phyloP scores from a whole-genome alignment of 2,113 vertebrate genomes.

The Mobula birostris region DNA sequence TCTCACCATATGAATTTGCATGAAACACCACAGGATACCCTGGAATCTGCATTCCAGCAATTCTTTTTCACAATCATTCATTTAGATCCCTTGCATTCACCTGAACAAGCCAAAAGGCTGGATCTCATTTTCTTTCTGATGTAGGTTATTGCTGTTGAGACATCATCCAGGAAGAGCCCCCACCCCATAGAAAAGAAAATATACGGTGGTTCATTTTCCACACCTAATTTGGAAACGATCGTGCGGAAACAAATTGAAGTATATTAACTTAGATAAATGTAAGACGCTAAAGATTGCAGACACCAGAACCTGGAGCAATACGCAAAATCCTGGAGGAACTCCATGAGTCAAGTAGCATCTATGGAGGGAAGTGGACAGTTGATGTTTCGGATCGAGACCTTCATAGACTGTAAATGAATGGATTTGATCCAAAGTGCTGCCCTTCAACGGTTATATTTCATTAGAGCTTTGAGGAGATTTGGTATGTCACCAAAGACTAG shows the following conservation, averaged over 20 bases:
- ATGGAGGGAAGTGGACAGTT: too few relatives aligned
- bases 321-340: too few relatives aligned
- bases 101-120: background rate
- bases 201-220: background rate
- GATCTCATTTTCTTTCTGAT: background rate
- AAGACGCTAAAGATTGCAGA: too few relatives aligned
- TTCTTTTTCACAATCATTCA: background rate
- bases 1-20: background rate
- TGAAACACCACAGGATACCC: background rate
- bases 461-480: too few relatives aligned
- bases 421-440: too few relatives aligned
- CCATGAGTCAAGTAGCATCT: too few relatives aligned
- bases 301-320: too few relatives aligned
- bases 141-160: background rate
- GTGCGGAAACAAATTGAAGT: background rate
- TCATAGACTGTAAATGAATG: too few relatives aligned
- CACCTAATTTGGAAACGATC: background rate
- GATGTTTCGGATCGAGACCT: too few relatives aligned
- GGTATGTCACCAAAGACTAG: too few relatives aligned
- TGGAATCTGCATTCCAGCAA: background rate
- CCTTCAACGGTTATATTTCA: too few relatives aligned
- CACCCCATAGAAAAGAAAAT: background rate
- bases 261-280: background rate
- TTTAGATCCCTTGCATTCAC: background rate
- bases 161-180: background rate